Conservation (phyloP, 2,888 invertebrate species). For the Caenorhabditis afra region DNA sequence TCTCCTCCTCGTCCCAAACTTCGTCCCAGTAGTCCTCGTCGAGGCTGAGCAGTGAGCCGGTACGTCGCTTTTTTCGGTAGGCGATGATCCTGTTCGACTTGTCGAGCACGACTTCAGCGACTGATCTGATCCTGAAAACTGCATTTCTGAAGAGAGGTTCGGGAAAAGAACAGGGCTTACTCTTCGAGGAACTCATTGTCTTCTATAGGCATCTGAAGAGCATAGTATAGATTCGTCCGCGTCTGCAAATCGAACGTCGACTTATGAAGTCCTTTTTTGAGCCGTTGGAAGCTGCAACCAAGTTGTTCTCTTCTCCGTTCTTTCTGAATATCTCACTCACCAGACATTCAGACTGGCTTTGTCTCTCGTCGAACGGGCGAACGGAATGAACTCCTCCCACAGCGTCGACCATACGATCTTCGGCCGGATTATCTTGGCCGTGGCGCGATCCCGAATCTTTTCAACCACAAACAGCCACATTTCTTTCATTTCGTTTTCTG, state of each 20-base stretch:
- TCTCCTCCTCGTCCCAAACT: constrained; percentile 12
- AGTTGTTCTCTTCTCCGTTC: neutral
- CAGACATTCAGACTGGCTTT: neutral
- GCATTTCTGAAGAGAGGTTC: neutral
- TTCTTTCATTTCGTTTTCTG: neutral
- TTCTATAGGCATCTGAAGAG: neutral
- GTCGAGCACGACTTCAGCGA: neutral
- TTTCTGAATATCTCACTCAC: neutral
- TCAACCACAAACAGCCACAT: constrained; percentile 7
- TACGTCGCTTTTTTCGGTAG: constrained; percentile 1
- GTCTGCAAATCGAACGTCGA: constrained; percentile 12
- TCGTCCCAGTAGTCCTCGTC: constrained; percentile 16
- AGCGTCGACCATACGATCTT: neutral
- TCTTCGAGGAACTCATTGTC: neutral
- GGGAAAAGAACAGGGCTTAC: too few species aligned
- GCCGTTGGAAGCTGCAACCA: neutral
- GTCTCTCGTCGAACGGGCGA: neutral
- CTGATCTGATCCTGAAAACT: neutral
- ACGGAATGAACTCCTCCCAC: neutral
- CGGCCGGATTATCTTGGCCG: neutral
- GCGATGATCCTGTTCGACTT: neutral
- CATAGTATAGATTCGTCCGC: constrained; percentile 1
- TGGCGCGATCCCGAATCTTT: neutral
- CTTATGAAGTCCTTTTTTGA: neutral
- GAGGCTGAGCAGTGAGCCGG: neutral